Percentiles rank a stretch among this genome's conserved stretches.
Conservation (phyloP, 2,113 vertebrate genomes). For the Poeciliopsis turrubarensis region DNA sequence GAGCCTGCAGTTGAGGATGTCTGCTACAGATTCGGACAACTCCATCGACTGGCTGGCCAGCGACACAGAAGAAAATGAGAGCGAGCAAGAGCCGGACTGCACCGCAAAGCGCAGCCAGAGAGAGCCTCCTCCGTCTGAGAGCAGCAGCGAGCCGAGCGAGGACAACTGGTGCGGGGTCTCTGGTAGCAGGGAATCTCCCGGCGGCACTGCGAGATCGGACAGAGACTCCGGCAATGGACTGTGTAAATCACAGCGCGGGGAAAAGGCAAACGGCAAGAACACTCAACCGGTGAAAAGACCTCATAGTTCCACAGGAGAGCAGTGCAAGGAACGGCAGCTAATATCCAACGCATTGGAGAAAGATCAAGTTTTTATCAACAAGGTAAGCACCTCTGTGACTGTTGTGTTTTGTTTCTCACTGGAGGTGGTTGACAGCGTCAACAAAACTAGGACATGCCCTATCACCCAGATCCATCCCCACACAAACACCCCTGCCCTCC, state of each 20-base stretch:
- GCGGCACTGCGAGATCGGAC: constrained; percentile 48
- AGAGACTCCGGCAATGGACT: constrained; percentile 39
- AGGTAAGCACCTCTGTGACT: constrained; percentile 70
- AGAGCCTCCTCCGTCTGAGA: constrained; percentile 36
- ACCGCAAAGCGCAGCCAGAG: constrained; percentile 37
- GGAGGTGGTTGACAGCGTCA: constrained; percentile 30
- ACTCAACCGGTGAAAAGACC: constrained; percentile 72
- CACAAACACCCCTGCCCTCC: no score
- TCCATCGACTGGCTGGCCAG: constrained; percentile 83
- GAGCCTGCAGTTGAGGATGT: constrained; percentile 79
- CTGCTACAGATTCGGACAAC: constrained; percentile 83
- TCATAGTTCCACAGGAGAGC: constrained; percentile 45
- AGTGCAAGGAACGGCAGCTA: constrained; percentile 60
- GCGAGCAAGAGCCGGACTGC: constrained; percentile 65
- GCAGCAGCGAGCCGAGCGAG: constrained; percentile 45
- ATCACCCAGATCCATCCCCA: constrained; percentile 38
- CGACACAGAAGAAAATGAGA: constrained; percentile 76
- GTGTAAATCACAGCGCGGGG: constrained; percentile 56
- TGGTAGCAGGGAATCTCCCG: constrained; percentile 50
- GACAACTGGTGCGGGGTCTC: constrained; percentile 44
- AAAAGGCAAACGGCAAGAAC: constrained; percentile 51
- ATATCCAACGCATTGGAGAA: constrained; percentile 58
- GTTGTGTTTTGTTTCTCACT: constrained; percentile 1
- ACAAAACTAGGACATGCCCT: constrained; percentile 36
- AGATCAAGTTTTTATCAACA: constrained; percentile 69